phyloP scores from a whole-genome alignment of 2,888 invertebrate species.

The Xylophagus ater region DNA sequence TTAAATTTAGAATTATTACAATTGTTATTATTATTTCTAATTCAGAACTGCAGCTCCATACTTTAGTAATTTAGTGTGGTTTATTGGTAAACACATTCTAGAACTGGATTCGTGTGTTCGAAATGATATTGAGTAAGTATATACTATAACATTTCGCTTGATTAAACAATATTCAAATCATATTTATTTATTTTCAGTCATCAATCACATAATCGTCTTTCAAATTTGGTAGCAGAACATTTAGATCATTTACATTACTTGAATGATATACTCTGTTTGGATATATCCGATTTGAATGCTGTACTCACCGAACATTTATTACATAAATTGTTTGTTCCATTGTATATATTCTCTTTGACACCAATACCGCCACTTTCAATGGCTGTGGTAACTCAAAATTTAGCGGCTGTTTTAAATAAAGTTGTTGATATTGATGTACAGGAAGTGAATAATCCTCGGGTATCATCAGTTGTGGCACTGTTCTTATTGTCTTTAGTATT shows the following conservation, averaged over 20 bases:
- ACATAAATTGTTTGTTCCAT: constrained; percentile 81
- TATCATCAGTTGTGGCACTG: constrained; percentile 81
- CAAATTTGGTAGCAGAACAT: constrained; percentile 93
- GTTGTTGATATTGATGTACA: constrained; percentile 45
- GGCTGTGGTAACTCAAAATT: constrained; percentile 51
- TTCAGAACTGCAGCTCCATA: constrained; percentile 88
- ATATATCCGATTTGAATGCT: constrained; percentile 85
- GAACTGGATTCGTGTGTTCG: constrained; percentile 91
- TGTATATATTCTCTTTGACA: constrained; percentile 88
- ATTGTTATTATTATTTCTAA: background rate
- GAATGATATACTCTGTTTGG: constrained; percentile 88
- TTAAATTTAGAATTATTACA: no score
- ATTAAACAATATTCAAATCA: background rate
- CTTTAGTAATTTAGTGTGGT: constrained; percentile 98
- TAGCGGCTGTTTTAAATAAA: constrained; percentile 53
- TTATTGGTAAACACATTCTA: constrained; percentile 93
- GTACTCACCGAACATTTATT: constrained; percentile 89
- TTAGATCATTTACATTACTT: constrained; percentile 94
- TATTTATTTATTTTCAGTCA: constrained; percentile 51
- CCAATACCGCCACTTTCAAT: constrained; percentile 39
- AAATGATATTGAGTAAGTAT: constrained; percentile 84
- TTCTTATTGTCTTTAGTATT: constrained; percentile 92
- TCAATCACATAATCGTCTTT: constrained; percentile 77
- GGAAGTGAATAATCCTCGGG: constrained; percentile 54
- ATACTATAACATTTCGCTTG: constrained; percentile 5